Base-by-base conservation (phyloP, 1,140 invertebrate species). In the Psix sp. region DNA sequence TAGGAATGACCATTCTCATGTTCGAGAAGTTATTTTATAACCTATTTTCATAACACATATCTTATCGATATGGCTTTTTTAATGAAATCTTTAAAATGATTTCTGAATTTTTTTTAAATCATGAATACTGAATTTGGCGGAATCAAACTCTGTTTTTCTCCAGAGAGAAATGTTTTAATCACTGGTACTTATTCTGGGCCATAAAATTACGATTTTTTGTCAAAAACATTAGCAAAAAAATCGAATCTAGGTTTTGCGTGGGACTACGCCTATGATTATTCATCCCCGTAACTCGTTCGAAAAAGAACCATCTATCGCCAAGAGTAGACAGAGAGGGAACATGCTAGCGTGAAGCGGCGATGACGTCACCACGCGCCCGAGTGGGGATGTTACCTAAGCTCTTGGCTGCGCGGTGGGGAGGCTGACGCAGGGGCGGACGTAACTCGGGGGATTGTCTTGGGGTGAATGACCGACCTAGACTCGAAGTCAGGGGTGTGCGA, bases 381-480 rank as follows among this genome's bases (percentile, higher is more conserved):
- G 68, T 63, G 38, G 76, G 57, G 59, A 66, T 72, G 72, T 65
- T 46, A 46, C 38, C 48, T 45, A 68, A 46, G 38, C 52, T 45
- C 24, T 39, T 33, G 31, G 20, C 21, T 15, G 1, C 43, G 62
- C 54, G 76, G 77, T 67, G 56, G 77, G 74, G 76, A 33, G 29
- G 51, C 60, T 62, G 57, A 66, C 35, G 71, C 60, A 60, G 63
- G 45, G 49, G 57, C 29, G 54, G 46, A 39, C 72, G 68, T 17
- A 5, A 62, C 67, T 67, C 29, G 72, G 67, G 62, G 77, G 74
- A 77, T 74, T 36, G 78, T 71, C 74, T 67, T 68, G 70, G 71
- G 86, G 79, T 87, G 84, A 86, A 87, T 78, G 86, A 86, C 86
- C 86, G 86, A 87, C 86, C 86, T 87, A 87, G 86, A 87, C 86